Evolutionary conservation across 2,888 invertebrate species (phyloP).

Genomic region (Acanthosepion lycidas): DNA sequence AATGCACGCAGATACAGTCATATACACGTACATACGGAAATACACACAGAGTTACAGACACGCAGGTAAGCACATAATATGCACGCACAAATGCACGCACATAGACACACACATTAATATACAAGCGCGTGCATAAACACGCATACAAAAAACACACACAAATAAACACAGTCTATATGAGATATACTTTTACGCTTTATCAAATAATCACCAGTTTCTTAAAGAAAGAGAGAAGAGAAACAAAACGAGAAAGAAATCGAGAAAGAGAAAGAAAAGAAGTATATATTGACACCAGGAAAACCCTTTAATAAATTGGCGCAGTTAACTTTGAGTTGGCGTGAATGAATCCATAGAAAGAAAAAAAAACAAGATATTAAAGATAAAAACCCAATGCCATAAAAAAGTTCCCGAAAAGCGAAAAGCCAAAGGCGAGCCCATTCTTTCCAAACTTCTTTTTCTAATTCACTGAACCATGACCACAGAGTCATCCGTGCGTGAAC

Average conservation of each 20-base stretch:
- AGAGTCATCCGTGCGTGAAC: neutral
- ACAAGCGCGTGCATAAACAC: too few relatives aligned
- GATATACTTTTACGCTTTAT: too few relatives aligned
- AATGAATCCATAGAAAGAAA: neutral
- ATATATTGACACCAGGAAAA: neutral
- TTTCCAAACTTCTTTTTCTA: neutral
- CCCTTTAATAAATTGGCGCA: neutral
- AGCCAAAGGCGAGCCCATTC: neutral
- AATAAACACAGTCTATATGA: too few relatives aligned
- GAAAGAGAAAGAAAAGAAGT: neutral
- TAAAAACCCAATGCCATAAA: neutral
- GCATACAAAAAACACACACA: too few relatives aligned
- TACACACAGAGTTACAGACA: too few relatives aligned
- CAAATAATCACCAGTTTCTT: too few relatives aligned
- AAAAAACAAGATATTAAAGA: neutral
- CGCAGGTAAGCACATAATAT: too few relatives aligned
- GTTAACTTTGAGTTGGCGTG: neutral
- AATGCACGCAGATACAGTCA: too few relatives aligned
- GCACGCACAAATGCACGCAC: too few relatives aligned
- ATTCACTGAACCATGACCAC: neutral
- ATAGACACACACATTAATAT: too few relatives aligned
- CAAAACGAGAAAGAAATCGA: neutral
- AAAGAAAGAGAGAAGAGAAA: neutral
- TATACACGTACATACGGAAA: too few relatives aligned
- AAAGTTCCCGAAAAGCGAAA: neutral